phyloP scores from a whole-genome alignment of 2,888 invertebrate genomes.

The Macroteleia sp. region DNA sequence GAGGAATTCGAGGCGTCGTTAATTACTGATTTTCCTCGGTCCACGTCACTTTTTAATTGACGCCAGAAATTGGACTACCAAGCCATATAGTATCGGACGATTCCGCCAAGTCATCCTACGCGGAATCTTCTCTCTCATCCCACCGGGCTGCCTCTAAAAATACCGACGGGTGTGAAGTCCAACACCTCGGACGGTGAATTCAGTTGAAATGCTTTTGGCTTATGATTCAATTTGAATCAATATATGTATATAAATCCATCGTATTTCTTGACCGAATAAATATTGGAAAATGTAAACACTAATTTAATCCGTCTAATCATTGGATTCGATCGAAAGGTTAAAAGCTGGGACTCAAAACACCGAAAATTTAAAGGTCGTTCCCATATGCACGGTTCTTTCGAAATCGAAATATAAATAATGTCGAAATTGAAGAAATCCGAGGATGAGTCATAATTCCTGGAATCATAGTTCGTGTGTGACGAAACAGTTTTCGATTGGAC shows the following conservation, averaged over 20 bases:
- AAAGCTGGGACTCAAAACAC: background rate
- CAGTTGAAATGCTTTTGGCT: slow-evolving; percentile 16
- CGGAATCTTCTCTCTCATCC: slow-evolving; percentile 58
- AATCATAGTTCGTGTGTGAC: slow-evolving; percentile 53
- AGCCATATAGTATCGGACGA: slow-evolving; percentile 65
- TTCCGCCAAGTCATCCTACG: slow-evolving; percentile 78
- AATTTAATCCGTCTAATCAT: background rate
- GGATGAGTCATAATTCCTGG: slow-evolving; percentile 40
- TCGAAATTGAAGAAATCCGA: slow-evolving; percentile 15
- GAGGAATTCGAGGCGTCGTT: slow-evolving; percentile 73
- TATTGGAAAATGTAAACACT: background rate
- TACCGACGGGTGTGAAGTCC: slow-evolving; percentile 61
- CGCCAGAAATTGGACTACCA: slow-evolving; percentile 81
- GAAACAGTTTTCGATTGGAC: slow-evolving; percentile 45
- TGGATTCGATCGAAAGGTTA: background rate
- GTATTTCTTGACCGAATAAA: background rate
- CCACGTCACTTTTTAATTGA: slow-evolving; percentile 83
- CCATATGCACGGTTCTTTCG: background rate
- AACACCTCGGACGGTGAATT: slow-evolving; percentile 46
- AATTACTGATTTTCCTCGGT: slow-evolving; percentile 83
- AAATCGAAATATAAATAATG: slow-evolving; percentile 45
- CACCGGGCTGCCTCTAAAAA: slow-evolving; percentile 48
- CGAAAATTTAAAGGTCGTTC: background rate
- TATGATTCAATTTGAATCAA: slow-evolving; percentile 35
- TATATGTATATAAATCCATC: background rate